Evolutionary conservation across 2,888 invertebrate genomes (phyloP).

Genomic region (Artemia sp.): DNA sequence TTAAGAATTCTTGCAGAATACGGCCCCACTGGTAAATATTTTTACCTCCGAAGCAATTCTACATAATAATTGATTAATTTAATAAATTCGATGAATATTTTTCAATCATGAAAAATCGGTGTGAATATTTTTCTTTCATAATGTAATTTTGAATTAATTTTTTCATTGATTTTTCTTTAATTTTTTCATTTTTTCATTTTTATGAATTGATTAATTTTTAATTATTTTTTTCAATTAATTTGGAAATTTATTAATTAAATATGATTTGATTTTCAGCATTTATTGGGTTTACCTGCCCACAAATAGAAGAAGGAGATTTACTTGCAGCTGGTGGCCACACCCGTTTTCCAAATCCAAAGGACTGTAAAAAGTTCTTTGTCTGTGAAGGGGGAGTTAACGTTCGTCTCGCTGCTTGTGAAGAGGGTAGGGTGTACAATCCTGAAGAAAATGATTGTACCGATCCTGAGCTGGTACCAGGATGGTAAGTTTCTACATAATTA

Average conservation of each 20-base stretch:
- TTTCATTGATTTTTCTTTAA: too few species aligned
- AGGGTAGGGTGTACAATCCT: conserved; percentile 58
- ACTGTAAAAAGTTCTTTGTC: conserved; percentile 61
- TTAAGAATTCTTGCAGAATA: too few species aligned
- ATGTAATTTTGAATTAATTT: not conserved
- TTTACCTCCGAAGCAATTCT: too few species aligned
- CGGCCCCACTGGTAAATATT: too few species aligned
- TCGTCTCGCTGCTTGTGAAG: conserved; percentile 54
- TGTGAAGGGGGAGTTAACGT: conserved; percentile 54
- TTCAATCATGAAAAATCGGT: too few species aligned
- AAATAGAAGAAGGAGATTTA: conserved; percentile 25
- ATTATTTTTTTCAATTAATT: not conserved
- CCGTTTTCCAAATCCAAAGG: conserved; percentile 27
- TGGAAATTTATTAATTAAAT: not conserved
- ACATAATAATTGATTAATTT: too few species aligned
- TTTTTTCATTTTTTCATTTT: too few species aligned
- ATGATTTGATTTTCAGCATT: conserved; percentile 37
- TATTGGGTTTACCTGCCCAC: conserved; percentile 62
- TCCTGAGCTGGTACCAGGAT: not conserved
- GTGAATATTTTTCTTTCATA: too few species aligned
- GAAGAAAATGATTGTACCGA: conserved; percentile 43
- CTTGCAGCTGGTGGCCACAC: conserved; percentile 11
- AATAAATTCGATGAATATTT: too few species aligned
- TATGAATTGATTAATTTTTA: not conserved
- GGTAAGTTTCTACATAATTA: not conserved